Evolutionary conservation across 2,888 invertebrate species (phyloP).

Genomic region (Marasmarcha lunaedactyla): DNA sequence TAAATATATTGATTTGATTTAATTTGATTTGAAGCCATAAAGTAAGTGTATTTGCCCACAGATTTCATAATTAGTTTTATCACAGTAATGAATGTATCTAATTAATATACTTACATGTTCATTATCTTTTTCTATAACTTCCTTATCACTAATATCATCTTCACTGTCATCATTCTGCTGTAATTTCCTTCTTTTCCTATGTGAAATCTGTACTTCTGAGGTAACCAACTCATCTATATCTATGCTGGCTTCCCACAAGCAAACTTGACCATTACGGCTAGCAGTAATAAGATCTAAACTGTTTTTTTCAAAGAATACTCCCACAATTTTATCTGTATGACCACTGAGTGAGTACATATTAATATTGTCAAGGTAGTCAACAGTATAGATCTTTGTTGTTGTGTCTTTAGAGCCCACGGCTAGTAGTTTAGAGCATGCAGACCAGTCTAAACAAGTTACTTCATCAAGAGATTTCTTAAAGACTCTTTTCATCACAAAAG

Average conservation of each 20-base stretch:
- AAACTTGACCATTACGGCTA: slow-evolving; percentile 85
- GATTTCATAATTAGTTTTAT: too few species aligned
- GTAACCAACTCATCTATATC: slow-evolving; percentile 76
- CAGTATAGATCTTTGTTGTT: slow-evolving; percentile 84
- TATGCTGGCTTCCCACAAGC: slow-evolving; percentile 87
- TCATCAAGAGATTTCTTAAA: slow-evolving; percentile 87
- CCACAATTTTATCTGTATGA: slow-evolving; percentile 87
- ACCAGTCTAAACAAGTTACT: slow-evolving; percentile 92
- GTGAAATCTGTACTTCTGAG: slow-evolving; percentile 57
- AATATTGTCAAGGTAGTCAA: slow-evolving; percentile 81
- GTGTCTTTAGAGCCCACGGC: slow-evolving; percentile 94
- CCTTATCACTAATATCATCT: slow-evolving; percentile 74
- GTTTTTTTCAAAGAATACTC: slow-evolving; percentile 88
- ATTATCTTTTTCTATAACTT: slow-evolving; percentile 68
- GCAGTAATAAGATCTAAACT: slow-evolving; percentile 88
- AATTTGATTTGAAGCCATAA: too few species aligned
- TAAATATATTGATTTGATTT: too few species aligned
- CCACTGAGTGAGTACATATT: slow-evolving; percentile 82
- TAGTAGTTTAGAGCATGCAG: slow-evolving; percentile 87
- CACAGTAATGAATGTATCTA: slow-evolving; percentile 12
- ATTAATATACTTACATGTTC: slow-evolving; percentile 39
- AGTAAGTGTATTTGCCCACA: too few species aligned
- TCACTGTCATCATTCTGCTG: slow-evolving; percentile 65
- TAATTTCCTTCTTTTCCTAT: slow-evolving; percentile 53
- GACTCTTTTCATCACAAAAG: slow-evolving; percentile 86